These are phyloP conservation scores for Pegea sp. DNA, from an alignment of 23 tunicate genomes.

Conservation along the genomic window DNA sequence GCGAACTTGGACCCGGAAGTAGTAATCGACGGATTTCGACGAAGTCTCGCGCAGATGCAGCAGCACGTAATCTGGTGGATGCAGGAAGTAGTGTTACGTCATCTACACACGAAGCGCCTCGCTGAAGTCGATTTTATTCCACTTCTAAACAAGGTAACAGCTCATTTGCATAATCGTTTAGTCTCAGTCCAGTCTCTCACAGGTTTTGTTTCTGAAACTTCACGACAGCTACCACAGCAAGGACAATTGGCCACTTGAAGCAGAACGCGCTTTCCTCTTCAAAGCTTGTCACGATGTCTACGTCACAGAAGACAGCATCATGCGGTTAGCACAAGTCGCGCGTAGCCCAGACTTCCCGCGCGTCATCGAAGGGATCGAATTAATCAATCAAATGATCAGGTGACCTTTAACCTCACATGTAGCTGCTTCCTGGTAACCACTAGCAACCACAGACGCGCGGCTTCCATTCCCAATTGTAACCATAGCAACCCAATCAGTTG, in stretches of 20 bases:
- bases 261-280: constrained; percentile 30
- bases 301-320: constrained; percentile 35
- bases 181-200: neutral
- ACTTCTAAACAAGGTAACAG: constrained; percentile 37
- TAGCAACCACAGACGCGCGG: too few species aligned
- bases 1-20: constrained; percentile 14
- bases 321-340: constrained; percentile 55
- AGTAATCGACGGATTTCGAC: constrained; percentile 5
- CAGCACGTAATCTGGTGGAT: constrained; percentile 73
- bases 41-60: constrained; percentile 34
- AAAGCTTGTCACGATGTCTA: constrained; percentile 50
- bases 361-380: constrained; percentile 47
- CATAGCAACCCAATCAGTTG: constrained; percentile 29
- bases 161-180: neutral
- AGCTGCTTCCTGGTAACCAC: too few species aligned
- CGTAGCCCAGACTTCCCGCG: constrained; percentile 33
- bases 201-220: constrained; percentile 37
- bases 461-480: too few species aligned
- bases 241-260: constrained; percentile 89
- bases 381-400: constrained; percentile 36
- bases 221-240: constrained; percentile 38
- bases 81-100: constrained; percentile 35
- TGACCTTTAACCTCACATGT: neutral
- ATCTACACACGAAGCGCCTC: constrained; percentile 11
- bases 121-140: constrained; percentile 10